Evolutionary conservation across 2,797 vertebrate genomes (phyloP).

Genomic region (Manis crassicaudata): DNA sequence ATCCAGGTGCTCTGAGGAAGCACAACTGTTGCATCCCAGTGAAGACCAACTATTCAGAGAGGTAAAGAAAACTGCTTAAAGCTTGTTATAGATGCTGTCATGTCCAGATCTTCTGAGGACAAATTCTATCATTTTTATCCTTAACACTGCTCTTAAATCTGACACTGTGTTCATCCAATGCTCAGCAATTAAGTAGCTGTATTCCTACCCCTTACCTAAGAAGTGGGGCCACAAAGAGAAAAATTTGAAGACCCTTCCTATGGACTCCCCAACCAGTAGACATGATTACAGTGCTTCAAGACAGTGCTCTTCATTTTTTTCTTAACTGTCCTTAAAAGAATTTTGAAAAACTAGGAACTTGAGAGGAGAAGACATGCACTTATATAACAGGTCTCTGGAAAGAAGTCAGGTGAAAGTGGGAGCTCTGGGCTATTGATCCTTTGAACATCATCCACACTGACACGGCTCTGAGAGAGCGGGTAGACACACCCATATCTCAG

Average conservation of each 20-base stretch:
- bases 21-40: neutral
- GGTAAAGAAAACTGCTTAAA: neutral
- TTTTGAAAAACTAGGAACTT: neutral
- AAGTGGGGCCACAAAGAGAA: neutral
- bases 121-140: neutral
- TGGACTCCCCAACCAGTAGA: neutral
- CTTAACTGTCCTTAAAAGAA: neutral
- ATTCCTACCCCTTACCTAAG: neutral
- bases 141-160: neutral
- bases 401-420: neutral
- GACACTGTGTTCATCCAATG: neutral
- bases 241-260: neutral
- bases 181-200: neutral
- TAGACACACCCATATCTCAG: neutral
- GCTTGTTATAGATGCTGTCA: neutral
- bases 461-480: neutral
- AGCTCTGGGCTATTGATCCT: neutral
- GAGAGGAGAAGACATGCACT: neutral
- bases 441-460: neutral
- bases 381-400: neutral
- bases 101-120: neutral
- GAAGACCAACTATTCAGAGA: neutral
- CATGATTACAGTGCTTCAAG: neutral
- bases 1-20: neutral
- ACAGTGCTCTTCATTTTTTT: neutral